These are phyloP conservation scores for Okapia johnstoni DNA, from an alignment of 2,113 vertebrate species.

Conservation along the genomic window DNA sequence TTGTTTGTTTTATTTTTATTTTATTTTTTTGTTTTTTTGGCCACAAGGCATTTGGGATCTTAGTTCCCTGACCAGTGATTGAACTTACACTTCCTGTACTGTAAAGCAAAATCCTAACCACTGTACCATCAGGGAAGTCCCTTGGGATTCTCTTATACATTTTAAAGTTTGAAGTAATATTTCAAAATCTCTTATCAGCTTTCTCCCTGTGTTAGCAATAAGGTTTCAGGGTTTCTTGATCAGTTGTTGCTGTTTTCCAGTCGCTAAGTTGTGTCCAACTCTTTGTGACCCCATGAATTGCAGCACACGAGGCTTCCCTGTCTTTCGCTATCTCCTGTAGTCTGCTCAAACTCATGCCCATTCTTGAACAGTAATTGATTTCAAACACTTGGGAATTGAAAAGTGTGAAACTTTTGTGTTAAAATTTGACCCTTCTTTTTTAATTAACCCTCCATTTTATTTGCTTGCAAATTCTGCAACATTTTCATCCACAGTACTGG, in stretches of 20 bases:
- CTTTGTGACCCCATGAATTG: background rate
- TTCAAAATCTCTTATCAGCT: background rate
- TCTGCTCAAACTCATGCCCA: background rate
- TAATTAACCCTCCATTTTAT: too few species aligned
- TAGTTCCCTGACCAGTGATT: background rate
- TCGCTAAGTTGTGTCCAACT: background rate
- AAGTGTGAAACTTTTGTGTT: too few species aligned
- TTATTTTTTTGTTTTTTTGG: background rate
- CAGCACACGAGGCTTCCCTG: background rate
- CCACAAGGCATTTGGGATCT: fast-evolving
- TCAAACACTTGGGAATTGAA: background rate
- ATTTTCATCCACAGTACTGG: background rate
- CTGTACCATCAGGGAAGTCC: background rate
- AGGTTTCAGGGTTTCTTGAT: background rate
- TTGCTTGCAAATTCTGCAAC: background rate
- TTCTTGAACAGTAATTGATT: background rate
- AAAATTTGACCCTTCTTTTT: too few species aligned
- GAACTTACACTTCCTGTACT: background rate
- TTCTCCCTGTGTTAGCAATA: background rate
- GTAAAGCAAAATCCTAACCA: background rate
- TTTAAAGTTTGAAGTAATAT: background rate
- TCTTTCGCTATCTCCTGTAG: background rate
- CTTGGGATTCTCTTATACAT: background rate
- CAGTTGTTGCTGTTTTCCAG: background rate
- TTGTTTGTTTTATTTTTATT: background rate